Evolutionary conservation across 2,113 vertebrate species (phyloP).

Genomic region (Paradisaea rubra): DNA sequence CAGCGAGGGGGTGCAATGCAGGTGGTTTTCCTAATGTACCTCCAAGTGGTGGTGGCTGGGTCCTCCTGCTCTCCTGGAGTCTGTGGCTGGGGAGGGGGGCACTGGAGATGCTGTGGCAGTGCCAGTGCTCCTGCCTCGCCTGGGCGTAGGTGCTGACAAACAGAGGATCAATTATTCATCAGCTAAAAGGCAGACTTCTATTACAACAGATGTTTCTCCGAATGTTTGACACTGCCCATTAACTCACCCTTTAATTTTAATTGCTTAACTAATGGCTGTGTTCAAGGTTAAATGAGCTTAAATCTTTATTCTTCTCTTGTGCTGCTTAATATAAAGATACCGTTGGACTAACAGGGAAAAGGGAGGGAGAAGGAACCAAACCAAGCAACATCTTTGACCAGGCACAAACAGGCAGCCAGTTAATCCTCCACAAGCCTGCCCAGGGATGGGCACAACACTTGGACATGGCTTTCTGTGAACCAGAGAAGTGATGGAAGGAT

Average conservation of each 20-base stretch:
- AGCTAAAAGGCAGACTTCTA: slow-evolving; percentile 61
- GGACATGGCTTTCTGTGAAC: background rate
- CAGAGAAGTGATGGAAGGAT: background rate
- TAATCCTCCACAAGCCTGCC: background rate
- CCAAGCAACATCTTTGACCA: background rate
- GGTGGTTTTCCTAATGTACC: background rate
- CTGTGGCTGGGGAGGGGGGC: fast-evolving
- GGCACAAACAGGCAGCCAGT: background rate
- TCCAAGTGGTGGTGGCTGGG: background rate
- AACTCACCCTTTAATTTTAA: slow-evolving; percentile 72
- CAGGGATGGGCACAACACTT: background rate
- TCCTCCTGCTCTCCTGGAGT: background rate
- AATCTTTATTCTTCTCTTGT: slow-evolving; percentile 42
- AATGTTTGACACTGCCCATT: slow-evolving; percentile 70
- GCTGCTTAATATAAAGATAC: background rate
- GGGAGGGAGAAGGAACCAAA: background rate
- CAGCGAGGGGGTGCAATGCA: fast-evolving
- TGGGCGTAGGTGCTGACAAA: slow-evolving; percentile 17
- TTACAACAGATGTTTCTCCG: slow-evolving; percentile 66
- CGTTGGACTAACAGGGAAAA: background rate
- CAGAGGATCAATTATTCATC: slow-evolving; percentile 63
- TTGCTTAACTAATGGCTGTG: slow-evolving; percentile 64
- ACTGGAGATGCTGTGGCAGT: background rate
- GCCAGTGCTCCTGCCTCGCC: background rate
- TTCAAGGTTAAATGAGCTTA: slow-evolving; percentile 68